Conservation (phyloP, 2,888 invertebrate genomes). For the Chydorus sphaericus region DNA sequence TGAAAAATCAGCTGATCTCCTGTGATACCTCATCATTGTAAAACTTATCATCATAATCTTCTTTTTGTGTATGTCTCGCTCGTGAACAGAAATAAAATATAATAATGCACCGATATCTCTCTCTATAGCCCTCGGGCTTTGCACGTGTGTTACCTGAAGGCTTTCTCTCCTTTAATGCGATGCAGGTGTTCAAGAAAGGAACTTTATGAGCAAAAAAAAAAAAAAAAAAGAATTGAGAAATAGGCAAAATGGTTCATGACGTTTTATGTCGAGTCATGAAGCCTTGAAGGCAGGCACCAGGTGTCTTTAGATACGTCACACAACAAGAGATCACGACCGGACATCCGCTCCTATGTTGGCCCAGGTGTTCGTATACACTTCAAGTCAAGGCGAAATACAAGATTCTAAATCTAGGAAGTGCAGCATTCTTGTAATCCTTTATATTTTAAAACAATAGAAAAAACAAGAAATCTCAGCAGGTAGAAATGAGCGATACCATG, state of each 20-base stretch:
- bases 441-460: neutral
- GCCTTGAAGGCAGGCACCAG: no score
- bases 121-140: neutral
- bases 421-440: neutral
- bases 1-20: neutral
- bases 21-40: neutral
- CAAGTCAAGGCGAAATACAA: neutral
- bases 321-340: no score
- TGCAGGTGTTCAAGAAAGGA: conserved; percentile 5
- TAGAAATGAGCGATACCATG: neutral
- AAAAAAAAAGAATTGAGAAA: neutral
- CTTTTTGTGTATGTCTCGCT: neutral
- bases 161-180: neutral
- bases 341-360: no score
- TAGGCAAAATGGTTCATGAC: no score
- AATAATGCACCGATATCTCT: neutral
- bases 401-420: neutral
- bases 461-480: neutral
- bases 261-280: no score
- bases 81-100: no score
- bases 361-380: neutral
- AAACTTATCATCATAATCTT: neutral
- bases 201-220: conserved; percentile 4
- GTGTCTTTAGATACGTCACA: no score
- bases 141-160: neutral